Evolutionary conservation across 2,113 vertebrate genomes (phyloP).

Genomic region (Tragelaphus strepsiceros): DNA sequence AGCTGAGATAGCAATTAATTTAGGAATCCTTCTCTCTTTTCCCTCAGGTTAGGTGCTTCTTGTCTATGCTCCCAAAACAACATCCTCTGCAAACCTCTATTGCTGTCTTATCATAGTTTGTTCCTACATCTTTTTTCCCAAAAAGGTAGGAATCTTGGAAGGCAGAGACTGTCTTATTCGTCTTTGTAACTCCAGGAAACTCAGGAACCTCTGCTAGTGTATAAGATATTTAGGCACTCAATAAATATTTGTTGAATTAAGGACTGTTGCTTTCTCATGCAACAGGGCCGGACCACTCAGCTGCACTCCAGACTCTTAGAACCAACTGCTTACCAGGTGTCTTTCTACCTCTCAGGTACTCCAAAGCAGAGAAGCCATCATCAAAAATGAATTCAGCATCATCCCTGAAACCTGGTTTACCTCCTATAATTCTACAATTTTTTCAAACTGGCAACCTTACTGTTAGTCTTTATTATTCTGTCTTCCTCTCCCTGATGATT

Average conservation of each 20-base stretch:
- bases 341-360: neutral
- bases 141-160: neutral
- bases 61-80: neutral
- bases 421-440: neutral
- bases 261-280: neutral
- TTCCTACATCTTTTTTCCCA: neutral
- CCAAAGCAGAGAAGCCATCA: neutral
- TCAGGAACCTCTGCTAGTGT: neutral
- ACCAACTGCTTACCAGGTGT: neutral
- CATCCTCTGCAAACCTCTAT: neutral
- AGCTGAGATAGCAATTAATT: neutral
- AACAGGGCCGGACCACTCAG: neutral
- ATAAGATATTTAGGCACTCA: neutral
- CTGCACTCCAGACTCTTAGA: neutral
- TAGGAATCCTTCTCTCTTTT: neutral
- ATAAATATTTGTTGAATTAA: neutral
- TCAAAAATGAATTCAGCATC: neutral
- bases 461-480: neutral
- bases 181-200: neutral
- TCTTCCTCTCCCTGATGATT: conserved; percentile 11
- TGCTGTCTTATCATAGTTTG: neutral
- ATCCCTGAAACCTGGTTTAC: neutral
- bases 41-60: neutral
- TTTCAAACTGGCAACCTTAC: conserved; percentile 6
- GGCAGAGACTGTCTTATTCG: neutral